These are phyloP conservation scores for Typhlichthys eigenmanni DNA, from an alignment of 2,797 vertebrate genomes.

Conservation along the genomic window DNA sequence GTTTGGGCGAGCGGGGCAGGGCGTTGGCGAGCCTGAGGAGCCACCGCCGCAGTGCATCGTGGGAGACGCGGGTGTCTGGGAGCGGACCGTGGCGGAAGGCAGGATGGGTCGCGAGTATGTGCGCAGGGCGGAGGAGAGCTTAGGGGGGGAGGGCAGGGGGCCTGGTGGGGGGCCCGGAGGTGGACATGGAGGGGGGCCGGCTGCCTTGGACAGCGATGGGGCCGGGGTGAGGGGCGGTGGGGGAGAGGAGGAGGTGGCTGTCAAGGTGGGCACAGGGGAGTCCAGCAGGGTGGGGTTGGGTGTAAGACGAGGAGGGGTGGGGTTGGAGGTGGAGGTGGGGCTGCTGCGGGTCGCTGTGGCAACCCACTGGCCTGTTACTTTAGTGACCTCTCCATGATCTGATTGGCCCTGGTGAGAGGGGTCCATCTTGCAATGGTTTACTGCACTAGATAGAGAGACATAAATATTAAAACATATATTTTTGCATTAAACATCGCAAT, in stretches of 20 bases:
- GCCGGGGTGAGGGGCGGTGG: slow-evolving; percentile 66
- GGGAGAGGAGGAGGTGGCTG: slow-evolving; percentile 61
- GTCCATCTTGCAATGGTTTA: slow-evolving; percentile 60
- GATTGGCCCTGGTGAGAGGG: slow-evolving; percentile 45
- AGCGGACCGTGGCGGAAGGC: slow-evolving; percentile 30
- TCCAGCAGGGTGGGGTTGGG: slow-evolving; percentile 69
- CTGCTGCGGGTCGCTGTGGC: slow-evolving; percentile 3
- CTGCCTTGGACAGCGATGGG: slow-evolving; percentile 40
- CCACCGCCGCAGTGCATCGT: slow-evolving; percentile 12
- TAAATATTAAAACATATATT: neutral
- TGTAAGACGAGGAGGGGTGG: slow-evolving; percentile 64
- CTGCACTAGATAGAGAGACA: slow-evolving; percentile 22
- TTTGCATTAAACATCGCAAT: too few species aligned
- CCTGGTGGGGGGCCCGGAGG: slow-evolving; percentile 48
- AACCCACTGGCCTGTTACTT: slow-evolving; percentile 33
- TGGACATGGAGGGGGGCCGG: slow-evolving; percentile 37
- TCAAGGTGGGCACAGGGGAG: slow-evolving; percentile 32
- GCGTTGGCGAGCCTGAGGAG: slow-evolving; percentile 4
- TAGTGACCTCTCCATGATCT: slow-evolving; percentile 47
- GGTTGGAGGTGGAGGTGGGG: slow-evolving; percentile 40
- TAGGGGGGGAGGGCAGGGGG: slow-evolving; percentile 55
- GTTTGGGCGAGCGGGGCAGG: neutral
- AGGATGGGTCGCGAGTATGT: slow-evolving; percentile 65
- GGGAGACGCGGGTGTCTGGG: slow-evolving; percentile 30
- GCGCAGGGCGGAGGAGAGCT: slow-evolving; percentile 58